Percentiles rank a stretch among this genome's conserved stretches.
Evolutionary conservation across 2,888 invertebrate species (phyloP).

Genomic region (Drosophila melanosoma): DNA sequence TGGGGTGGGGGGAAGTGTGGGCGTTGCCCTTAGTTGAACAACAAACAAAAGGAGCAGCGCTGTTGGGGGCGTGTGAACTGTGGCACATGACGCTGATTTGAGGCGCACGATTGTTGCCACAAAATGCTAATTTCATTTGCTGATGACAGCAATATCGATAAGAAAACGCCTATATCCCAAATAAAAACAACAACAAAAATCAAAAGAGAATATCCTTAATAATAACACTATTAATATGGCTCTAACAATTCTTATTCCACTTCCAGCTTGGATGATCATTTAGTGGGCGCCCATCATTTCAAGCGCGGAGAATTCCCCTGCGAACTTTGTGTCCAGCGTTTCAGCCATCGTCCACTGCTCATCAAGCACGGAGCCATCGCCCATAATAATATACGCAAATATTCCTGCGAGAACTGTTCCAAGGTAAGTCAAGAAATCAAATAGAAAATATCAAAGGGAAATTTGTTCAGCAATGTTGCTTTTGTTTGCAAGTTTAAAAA

Average conservation of each 20-base stretch:
- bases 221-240: slow-evolving; percentile 2
- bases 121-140: slow-evolving; percentile 73
- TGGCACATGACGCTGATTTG: slow-evolving; percentile 77
- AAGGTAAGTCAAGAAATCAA: slow-evolving; percentile 87
- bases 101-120: slow-evolving; percentile 49
- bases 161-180: neutral
- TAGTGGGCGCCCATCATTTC: slow-evolving; percentile 92
- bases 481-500: rapidly evolving
- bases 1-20: slow-evolving; percentile 15
- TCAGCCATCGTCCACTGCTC: slow-evolving; percentile 92
- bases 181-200: neutral
- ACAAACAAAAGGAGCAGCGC: slow-evolving; percentile 61
- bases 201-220: slow-evolving; percentile 4
- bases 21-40: slow-evolving; percentile 57
- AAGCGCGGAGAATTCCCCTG: slow-evolving; percentile 92
- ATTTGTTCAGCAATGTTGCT: neutral
- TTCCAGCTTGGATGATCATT: slow-evolving; percentile 92
- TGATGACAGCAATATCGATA: slow-evolving; percentile 62
- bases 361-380: slow-evolving; percentile 92
- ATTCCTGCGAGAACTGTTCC: slow-evolving; percentile 96
- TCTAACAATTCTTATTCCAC: neutral
- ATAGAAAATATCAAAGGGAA: neutral
- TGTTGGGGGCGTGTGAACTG: slow-evolving; percentile 74
- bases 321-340: slow-evolving; percentile 93
- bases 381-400: slow-evolving; percentile 93